phyloP scores from a whole-genome alignment of 2,888 invertebrate genomes.

The Ennomos erosarius region DNA sequence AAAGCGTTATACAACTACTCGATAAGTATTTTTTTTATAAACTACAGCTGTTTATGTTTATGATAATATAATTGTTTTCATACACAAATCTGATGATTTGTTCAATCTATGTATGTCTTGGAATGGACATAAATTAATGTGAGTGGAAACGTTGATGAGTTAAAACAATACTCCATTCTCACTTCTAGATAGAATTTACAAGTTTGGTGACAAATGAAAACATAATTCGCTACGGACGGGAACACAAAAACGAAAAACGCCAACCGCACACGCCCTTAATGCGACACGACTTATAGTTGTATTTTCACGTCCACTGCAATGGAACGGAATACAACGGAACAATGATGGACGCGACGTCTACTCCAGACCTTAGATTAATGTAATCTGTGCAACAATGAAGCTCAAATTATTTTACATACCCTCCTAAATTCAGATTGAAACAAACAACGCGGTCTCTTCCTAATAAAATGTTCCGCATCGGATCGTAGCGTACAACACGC shows the following conservation, averaged over 20 bases:
- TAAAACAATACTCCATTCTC: conserved; percentile 31
- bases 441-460: conserved; percentile 10
- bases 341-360: conserved; percentile 34
- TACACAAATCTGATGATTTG: conserved; percentile 65
- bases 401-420: conserved; percentile 18
- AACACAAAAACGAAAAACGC: conserved; percentile 71
- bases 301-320: conserved; percentile 39
- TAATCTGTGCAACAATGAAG: conserved; percentile 36
- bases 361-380: conserved; percentile 32
- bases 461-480: too few species aligned
- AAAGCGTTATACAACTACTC: conserved; percentile 70
- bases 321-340: conserved; percentile 11
- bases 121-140: conserved; percentile 63
- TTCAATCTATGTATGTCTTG: conserved; percentile 62
- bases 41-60: conserved; percentile 58
- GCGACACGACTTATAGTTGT: conserved; percentile 38
- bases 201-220: conserved; percentile 54
- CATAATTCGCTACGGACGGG: conserved; percentile 81
- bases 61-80: conserved; percentile 45
- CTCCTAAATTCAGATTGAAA: conserved; percentile 26
- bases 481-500: too few species aligned
- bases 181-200: conserved; percentile 54
- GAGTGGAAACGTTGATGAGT: conserved; percentile 37
- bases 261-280: conserved; percentile 62
- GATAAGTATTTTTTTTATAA: conserved; percentile 59